Evolutionary conservation across 92 coral and sea anemone species (phyloP), one percentile per base, ranked within the genome.

Genomic region (Montipora capitata): DNA sequence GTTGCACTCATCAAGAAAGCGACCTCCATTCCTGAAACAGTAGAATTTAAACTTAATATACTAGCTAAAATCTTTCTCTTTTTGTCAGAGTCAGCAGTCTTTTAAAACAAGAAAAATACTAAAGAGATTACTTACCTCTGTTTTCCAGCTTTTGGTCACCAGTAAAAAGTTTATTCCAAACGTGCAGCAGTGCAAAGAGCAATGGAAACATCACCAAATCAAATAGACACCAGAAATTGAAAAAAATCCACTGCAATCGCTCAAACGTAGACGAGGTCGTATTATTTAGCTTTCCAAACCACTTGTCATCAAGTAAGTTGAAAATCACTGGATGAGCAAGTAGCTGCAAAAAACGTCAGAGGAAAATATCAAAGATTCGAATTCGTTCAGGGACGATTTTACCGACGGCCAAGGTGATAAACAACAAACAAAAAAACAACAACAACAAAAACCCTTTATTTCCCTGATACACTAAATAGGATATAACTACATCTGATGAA

Each of bases 121-220:
- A n/a, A 45, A 45, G 7, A 7, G 7, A 45, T 45, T 45, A 45
- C 4, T 43, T 64, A 79, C 84, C 84, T 79, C 27, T 79, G 45
- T 43, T 52, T 45, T 64, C 12, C 13, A 64, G 48, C 9, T 27
- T 67, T 1, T 49, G 52, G 58, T 38, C 48, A 18, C 12, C 63
- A 2, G 20, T 10, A 15, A 42, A 44, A 39, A 65, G 76, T n/a
- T 56, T 69, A 27, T 43, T 44, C 10, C 16, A 72, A 38, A 41
- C 3, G 5, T 40, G 59, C 4, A 68, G 68, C 65, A 48, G 10
- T 39, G 68, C 56, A 38, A 81, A 81, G 12, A 81, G 76, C 39
- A 81, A 14, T 3, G 85, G 85, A 68, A 81, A 81, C 85, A 81
- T 35, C 51, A 81, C 65, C 8, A 49, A 9, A 52, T 81, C 85